phyloP scores from a whole-genome alignment of 2,888 invertebrate genomes.

The Dicroscelio sp. region DNA sequence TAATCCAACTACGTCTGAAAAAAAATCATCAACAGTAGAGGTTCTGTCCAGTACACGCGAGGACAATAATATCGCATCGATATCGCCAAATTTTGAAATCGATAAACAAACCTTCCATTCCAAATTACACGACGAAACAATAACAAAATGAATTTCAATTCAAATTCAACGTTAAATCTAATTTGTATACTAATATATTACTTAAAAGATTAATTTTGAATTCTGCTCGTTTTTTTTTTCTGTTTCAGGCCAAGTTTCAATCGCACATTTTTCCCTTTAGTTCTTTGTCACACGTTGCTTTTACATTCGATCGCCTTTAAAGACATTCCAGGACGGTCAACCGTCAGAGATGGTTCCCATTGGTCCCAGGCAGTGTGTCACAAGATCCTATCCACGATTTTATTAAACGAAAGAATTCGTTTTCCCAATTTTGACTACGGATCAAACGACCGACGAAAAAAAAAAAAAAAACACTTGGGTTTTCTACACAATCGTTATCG shows the following conservation, averaged over 20 bases:
- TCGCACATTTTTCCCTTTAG: neutral
- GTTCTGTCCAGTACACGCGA: too few relatives aligned
- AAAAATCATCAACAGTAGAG: too few relatives aligned
- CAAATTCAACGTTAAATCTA: too few relatives aligned
- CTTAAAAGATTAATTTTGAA: too few relatives aligned
- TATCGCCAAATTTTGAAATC: too few relatives aligned
- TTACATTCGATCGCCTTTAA: slow-evolving; percentile 72
- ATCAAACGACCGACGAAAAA: neutral
- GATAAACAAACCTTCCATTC: too few relatives aligned
- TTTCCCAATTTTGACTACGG: slow-evolving; percentile 59
- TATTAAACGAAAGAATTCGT: slow-evolving; percentile 64
- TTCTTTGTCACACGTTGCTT: slow-evolving; percentile 64
- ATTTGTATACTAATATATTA: too few relatives aligned
- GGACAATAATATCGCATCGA: too few relatives aligned
- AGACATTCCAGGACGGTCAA: slow-evolving; percentile 82
- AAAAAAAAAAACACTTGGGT: neutral
- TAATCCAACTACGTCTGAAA: too few relatives aligned
- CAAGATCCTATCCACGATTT: slow-evolving; percentile 78
- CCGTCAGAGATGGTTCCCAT: slow-evolving; percentile 77
- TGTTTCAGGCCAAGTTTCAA: slow-evolving; percentile 15
- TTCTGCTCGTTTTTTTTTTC: too few relatives aligned
- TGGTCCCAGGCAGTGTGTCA: slow-evolving; percentile 81
- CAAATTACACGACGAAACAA: too few relatives aligned
- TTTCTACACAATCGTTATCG: slow-evolving; percentile 19
- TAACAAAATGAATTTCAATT: too few relatives aligned